Evolutionary conservation across 2,113 vertebrate genomes (phyloP), one percentile per base, ranked within the genome.

Genomic region (Gorsachius goisagi): DNA sequence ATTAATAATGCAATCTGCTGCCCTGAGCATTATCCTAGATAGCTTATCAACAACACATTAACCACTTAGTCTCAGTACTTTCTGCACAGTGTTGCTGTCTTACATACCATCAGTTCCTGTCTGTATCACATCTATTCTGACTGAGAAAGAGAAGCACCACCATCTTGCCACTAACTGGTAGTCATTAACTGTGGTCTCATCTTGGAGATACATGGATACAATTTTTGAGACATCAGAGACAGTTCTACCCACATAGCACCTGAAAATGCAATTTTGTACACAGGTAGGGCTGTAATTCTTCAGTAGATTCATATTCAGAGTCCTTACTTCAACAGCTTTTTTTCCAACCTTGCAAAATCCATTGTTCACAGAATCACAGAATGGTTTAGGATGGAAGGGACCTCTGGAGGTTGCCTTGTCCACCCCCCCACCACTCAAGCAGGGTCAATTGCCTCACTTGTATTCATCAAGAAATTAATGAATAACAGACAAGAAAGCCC

Each of bases 1-100:
- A 97, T 97, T 90, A 98, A 97, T 95, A 97, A 97, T 95, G 83
- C n/a, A 97, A 93, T 72, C 50, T 55, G 47, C 84, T 64, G 79
- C 21, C 71, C 87, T 90, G 93, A 64, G 79, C 55, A 62, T 93
- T 94, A 92, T 82, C 50, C 68, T 73, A 59, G 89, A 64, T 49
- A 95, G 85, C 91, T 97, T 95, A 95, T 97, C 78, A 95, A 60
- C 74, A 91, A 67, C 78, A 88, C 89, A 81, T 96, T 95, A 97
- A 97, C 96, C 76, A 64, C 55, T 41, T 24, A 60, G 50, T 62
- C 50, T 82, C 60, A 56, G 52, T n/a, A 85, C 49, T 72, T 92
- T 60, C 77, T 88, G 73, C 67, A 45, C 13, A 49, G 78, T 9
- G 4, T 22, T 93, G 23, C 53, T 81, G 9, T 72, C n/a, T 71